Conservation (phyloP, 2,888 invertebrate genomes). For the Rotaria magnacalcarata region DNA sequence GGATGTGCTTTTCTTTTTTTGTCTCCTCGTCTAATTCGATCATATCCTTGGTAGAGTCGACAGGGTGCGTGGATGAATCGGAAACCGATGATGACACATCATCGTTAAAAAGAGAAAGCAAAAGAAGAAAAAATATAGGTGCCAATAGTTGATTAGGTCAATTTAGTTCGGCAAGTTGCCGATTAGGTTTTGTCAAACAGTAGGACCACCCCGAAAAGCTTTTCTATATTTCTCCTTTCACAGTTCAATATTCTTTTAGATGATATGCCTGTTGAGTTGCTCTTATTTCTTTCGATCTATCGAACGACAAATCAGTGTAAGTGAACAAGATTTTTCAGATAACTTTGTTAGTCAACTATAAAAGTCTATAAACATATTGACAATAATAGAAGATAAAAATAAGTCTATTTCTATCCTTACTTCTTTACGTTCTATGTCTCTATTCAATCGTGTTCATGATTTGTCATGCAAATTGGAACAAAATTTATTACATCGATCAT, state of each 20-base stretch:
- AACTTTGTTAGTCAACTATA: neutral
- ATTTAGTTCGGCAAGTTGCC: neutral
- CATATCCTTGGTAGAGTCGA: constrained; percentile 10
- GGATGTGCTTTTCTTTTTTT: neutral
- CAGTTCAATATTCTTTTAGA: neutral
- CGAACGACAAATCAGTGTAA: constrained; percentile 5
- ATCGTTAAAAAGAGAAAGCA: neutral
- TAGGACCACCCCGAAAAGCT: neutral
- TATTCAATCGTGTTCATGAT: constrained; percentile 2
- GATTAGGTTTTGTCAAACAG: neutral
- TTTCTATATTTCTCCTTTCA: neutral
- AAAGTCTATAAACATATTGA: constrained; percentile 10
- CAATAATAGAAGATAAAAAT: neutral
- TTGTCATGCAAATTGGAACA: constrained; percentile 26
- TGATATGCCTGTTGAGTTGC: neutral
- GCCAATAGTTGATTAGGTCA: neutral
- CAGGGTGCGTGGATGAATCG: constrained; percentile 4
- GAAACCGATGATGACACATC: constrained; percentile 7
- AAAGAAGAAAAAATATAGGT: constrained; percentile 10
- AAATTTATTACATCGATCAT: constrained; percentile 29
- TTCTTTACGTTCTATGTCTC: neutral
- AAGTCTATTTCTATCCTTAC: neutral
- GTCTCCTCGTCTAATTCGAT: neutral
- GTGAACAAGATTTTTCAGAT: neutral
- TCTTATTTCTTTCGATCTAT: neutral